A percentile compares a stretch with the other conserved stretches of the same genome.
Conservation (phyloP, 2,888 invertebrate genomes). For the Ischnus inquisitorius region DNA sequence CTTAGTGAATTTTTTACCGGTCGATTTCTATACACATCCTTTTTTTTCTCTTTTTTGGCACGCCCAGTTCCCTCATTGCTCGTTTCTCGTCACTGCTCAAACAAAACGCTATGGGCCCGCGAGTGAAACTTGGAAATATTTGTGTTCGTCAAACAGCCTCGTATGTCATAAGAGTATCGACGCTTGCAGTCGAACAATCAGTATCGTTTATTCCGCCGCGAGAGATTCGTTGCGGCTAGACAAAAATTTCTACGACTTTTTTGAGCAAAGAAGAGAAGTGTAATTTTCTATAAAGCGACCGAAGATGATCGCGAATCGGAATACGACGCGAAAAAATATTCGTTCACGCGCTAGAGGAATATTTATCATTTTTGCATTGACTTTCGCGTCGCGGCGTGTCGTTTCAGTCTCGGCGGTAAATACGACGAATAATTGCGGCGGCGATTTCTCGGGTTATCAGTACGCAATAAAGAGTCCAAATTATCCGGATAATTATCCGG, state of each 20-base stretch:
- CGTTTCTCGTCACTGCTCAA: slow-evolving; percentile 75
- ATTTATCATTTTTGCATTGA: slow-evolving; percentile 23
- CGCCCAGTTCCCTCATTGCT: slow-evolving; percentile 72
- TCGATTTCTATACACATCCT: slow-evolving; percentile 81
- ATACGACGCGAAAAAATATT: slow-evolving; percentile 5
- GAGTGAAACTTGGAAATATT: slow-evolving; percentile 80
- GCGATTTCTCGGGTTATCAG: slow-evolving; percentile 85
- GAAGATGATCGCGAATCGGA: slow-evolving; percentile 41
- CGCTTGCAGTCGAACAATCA: slow-evolving; percentile 68
- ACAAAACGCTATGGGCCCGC: slow-evolving; percentile 67
- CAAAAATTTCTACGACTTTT: not conserved
- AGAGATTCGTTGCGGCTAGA: slow-evolving; percentile 24
- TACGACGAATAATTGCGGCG: slow-evolving; percentile 80
- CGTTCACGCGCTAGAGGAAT: not conserved
- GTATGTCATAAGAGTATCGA: slow-evolving; percentile 77
- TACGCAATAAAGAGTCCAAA: slow-evolving; percentile 86
- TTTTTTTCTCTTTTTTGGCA: slow-evolving; percentile 60
- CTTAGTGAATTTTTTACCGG: slow-evolving; percentile 55
- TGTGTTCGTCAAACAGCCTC: slow-evolving; percentile 75
- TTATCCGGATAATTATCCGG: slow-evolving; percentile 86
- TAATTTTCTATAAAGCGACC: not conserved
- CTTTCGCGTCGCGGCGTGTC: slow-evolving; percentile 18
- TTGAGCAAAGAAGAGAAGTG: not conserved
- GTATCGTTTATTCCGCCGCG: slow-evolving; percentile 69
- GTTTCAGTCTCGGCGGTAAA: slow-evolving; percentile 25